Evolutionary conservation across 64 coral and sea anemone species (phyloP).

Genomic region (Platygyra sinensis): DNA sequence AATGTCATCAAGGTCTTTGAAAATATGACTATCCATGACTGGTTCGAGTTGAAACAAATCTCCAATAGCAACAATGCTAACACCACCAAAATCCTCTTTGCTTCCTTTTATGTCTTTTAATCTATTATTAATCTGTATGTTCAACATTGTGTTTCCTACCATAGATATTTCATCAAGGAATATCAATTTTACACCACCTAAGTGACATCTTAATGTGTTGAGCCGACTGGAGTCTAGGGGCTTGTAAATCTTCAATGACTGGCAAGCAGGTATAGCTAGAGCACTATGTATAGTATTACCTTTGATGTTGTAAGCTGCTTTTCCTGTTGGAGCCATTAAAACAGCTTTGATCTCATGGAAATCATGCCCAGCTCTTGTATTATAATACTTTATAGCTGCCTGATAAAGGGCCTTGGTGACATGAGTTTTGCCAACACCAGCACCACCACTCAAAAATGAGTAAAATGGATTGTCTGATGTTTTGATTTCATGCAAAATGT

Average conservation of each 20-base stretch:
- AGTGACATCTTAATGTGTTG: slow-evolving; percentile 32
- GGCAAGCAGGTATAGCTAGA: too few relatives aligned
- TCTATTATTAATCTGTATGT: slow-evolving; percentile 2
- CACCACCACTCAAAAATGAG: background rate
- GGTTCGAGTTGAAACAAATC: slow-evolving; percentile 36
- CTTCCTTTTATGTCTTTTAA: slow-evolving; percentile 45
- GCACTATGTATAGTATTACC: too few relatives aligned
- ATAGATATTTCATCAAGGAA: slow-evolving; percentile 20
- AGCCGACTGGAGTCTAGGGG: slow-evolving; percentile 12
- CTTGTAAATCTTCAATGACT: too few relatives aligned
- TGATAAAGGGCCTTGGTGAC: background rate
- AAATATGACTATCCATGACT: slow-evolving; percentile 42
- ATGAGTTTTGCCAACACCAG: background rate
- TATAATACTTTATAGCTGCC: slow-evolving; percentile 1
- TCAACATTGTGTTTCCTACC: too few relatives aligned
- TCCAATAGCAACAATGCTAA: background rate
- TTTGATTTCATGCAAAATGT: slow-evolving; percentile 19
- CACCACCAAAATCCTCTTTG: background rate
- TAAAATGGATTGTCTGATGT: background rate
- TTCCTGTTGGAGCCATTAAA: too few relatives aligned
- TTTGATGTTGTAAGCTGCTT: background rate
- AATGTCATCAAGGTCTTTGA: background rate
- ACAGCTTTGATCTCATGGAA: background rate
- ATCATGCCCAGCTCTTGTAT: background rate
- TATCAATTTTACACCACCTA: slow-evolving; percentile 31